Base-by-base conservation (phyloP, 2,888 invertebrate genomes). In the Isoperla grammatica region DNA sequence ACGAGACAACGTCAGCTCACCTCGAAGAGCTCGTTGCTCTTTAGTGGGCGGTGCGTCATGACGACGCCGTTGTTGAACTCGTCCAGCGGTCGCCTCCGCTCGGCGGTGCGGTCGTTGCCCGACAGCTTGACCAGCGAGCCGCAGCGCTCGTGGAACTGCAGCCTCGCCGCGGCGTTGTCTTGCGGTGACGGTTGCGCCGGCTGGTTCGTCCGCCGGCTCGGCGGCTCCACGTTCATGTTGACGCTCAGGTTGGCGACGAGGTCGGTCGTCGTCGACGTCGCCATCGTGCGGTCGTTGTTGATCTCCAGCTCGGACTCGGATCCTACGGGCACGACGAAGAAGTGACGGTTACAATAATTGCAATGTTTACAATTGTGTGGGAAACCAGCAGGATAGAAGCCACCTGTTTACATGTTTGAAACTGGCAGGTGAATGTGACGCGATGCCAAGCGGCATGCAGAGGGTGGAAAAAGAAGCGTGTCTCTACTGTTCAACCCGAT, bases 61-160 rank as follows among this genome's bases (percentile, higher is more conserved):
- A 95, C 93, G 2, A 96, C 94, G 0, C 94, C 95, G 74, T 96
- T 95, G 73, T 96, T 95, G 73, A 95, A 96, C 74, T 96, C 95
- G 70, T 95, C 95, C 5, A 91, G 76, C 0, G 95, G 95, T 61
- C 93, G 81, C 57, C 90, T 82, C 61, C 96, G 81, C 72, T 95
- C 92, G 0, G 95, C 95, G 3, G 90, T 87, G 65, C 93, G 69
- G 11, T 88, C 85, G 69, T 88, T 88, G 66, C 86, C 85, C 0
- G 91, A 86, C 20, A 96, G 76, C 72, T 91, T 93, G 0, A 96
- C 90, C 62, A 95, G 77, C 12, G 88, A 85, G 0, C 95, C 95
- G 71, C 92, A 93, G 64, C 90, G 82, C 53, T 89, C 87, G 74
- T 95, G 95, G 75, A 96, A 95, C 61, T 86, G 80, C 66, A 95